phyloP scores from a whole-genome alignment of 2,113 vertebrate genomes.

The Lathamus discolor region DNA sequence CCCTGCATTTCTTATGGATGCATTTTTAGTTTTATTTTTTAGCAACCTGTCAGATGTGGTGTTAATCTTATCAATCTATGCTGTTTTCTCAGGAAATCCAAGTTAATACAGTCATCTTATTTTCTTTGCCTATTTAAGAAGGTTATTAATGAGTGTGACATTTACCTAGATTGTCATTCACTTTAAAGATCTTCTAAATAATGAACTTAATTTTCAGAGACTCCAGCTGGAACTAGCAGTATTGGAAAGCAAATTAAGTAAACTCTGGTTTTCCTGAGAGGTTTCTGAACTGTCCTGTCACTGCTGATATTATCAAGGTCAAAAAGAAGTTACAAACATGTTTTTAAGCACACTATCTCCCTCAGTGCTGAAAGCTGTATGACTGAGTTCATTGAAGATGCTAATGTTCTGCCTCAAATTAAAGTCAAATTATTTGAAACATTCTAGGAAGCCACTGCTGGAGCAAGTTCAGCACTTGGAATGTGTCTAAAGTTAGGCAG shows the following conservation, averaged over 20 bases:
- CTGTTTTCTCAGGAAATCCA: slow-evolving; percentile 48
- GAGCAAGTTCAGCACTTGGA: not conserved
- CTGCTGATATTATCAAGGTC: not conserved
- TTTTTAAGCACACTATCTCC: not conserved
- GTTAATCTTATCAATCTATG: not conserved
- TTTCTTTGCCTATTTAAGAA: slow-evolving; percentile 38
- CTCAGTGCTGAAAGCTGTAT: not conserved
- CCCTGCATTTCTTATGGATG: not conserved
- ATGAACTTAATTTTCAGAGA: slow-evolving; percentile 29
- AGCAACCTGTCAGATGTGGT: not conserved
- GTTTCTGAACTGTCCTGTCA: not conserved
- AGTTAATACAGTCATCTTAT: slow-evolving; percentile 45
- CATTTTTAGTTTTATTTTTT: not conserved
- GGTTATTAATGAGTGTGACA: slow-evolving; percentile 66
- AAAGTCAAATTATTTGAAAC: slow-evolving; percentile 36
- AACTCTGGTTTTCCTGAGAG: not conserved
- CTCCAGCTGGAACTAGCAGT: slow-evolving; percentile 14
- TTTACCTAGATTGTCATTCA: slow-evolving; percentile 65
- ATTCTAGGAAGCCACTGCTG: slow-evolving; percentile 22
- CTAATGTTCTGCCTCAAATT: slow-evolving; percentile 35
- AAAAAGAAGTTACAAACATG: not conserved
- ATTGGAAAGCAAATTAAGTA: slow-evolving; percentile 4
- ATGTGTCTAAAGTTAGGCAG: not conserved
- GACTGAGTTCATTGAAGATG: slow-evolving; percentile 15
- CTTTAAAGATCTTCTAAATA: slow-evolving; percentile 43